phyloP scores from a whole-genome alignment of 2,797 vertebrate genomes.

The Gambusia yucatana region DNA sequence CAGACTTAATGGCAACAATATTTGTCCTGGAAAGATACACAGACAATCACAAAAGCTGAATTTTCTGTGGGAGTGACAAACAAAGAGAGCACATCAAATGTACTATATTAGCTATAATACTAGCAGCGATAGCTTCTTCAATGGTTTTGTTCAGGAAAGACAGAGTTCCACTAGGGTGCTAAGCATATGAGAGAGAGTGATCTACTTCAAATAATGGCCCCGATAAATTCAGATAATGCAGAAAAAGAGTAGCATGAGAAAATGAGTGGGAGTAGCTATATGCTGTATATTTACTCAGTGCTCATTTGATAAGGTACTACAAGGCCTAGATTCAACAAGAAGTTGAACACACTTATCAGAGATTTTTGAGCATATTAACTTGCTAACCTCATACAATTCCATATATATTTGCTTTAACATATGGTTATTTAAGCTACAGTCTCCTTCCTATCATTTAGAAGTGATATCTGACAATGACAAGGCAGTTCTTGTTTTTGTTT shows the following conservation, averaged over 20 bases:
- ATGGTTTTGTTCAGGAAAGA: background rate
- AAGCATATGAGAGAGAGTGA: background rate
- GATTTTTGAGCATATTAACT: background rate
- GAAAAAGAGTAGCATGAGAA: background rate
- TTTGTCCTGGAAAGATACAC: background rate
- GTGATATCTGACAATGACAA: background rate
- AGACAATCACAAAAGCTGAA: background rate
- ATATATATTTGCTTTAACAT: background rate
- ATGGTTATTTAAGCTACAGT: background rate
- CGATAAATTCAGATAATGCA: background rate
- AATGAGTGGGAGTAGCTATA: background rate
- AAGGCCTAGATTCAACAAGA: background rate
- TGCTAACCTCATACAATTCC: background rate
- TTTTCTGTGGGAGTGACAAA: background rate
- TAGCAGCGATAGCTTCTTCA: background rate
- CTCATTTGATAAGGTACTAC: background rate
- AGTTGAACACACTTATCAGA: background rate
- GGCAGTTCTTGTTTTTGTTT: background rate
- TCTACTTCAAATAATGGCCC: background rate
- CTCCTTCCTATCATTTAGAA: background rate
- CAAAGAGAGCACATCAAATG: background rate
- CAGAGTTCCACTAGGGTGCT: background rate
- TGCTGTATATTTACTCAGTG: background rate
- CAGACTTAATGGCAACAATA: background rate
- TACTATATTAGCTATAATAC: background rate